Evolutionary conservation across 2,888 invertebrate species (phyloP).

Genomic region (Hemithea aestivaria): DNA sequence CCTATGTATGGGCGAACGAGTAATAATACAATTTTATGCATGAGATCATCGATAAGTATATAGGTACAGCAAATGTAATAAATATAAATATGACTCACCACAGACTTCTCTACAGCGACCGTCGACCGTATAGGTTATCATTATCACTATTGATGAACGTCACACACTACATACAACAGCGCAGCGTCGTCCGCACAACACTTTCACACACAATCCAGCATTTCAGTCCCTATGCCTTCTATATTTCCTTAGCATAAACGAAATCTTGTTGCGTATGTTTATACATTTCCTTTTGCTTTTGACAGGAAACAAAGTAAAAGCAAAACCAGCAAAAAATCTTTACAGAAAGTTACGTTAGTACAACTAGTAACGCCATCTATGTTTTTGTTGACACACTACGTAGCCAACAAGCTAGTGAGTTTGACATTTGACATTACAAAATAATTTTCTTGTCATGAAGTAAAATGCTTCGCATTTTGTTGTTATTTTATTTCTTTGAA

Average conservation of each 20-base stretch:
- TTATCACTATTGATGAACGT: conserved; percentile 63
- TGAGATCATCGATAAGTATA: conserved; percentile 75
- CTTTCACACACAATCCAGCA: conserved; percentile 43
- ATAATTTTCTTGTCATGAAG: conserved; percentile 45
- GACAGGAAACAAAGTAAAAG: conserved; percentile 31
- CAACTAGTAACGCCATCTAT: conserved; percentile 58
- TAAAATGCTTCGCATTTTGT: conserved; percentile 13
- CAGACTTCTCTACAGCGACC: conserved; percentile 60
- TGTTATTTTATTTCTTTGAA: too few relatives aligned
- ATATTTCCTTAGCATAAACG: too few relatives aligned
- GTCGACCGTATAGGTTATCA: conserved; percentile 71
- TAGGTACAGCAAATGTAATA: conserved; percentile 66
- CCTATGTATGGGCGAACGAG: conserved; percentile 26
- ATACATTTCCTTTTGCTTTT: conserved; percentile 6
- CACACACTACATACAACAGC: conserved; percentile 54
- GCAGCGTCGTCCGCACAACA: conserved; percentile 31
- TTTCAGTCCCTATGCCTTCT: conserved; percentile 31
- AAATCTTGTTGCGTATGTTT: conserved; percentile 7
- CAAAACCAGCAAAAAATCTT: conserved; percentile 32
- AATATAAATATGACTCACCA: conserved; percentile 80
- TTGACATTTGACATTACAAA: conserved; percentile 32
- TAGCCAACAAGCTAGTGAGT: conserved; percentile 24
- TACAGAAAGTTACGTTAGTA: conserved; percentile 11
- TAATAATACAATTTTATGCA: conserved; percentile 45
- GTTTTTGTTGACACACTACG: conserved; percentile 14